These are phyloP conservation scores for Bufo gargarizans DNA, from an alignment of 2,113 vertebrate genomes.

Conservation along the genomic window DNA sequence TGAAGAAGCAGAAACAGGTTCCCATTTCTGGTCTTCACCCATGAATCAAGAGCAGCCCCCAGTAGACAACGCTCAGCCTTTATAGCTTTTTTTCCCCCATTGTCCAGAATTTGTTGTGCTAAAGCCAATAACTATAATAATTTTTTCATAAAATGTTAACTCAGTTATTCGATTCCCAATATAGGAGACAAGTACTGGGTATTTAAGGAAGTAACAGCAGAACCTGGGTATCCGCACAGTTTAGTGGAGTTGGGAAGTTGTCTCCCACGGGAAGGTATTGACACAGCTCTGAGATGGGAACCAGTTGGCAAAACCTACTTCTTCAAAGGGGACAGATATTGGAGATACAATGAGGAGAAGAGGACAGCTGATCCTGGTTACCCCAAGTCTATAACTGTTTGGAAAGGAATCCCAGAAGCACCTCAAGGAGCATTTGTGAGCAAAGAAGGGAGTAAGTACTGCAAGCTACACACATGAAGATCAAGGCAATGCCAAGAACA, in stretches of 20 bases:
- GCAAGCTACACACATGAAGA: not conserved
- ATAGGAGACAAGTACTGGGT: constrained; percentile 96
- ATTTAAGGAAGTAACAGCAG: constrained; percentile 92
- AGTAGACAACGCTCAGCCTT: not conserved
- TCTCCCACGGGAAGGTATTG: constrained; percentile 92
- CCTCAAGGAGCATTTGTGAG: constrained; percentile 97
- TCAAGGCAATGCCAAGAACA: not conserved
- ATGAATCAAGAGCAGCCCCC: not conserved
- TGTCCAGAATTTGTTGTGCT: not conserved
- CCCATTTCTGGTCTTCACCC: not conserved
- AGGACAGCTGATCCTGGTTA: constrained; percentile 88
- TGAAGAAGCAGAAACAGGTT: not conserved
- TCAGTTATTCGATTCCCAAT: not conserved
- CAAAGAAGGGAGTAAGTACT: constrained; percentile 94
- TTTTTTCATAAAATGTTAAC: not conserved
- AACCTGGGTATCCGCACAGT: constrained; percentile 93
- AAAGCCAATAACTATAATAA: not conserved
- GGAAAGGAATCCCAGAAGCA: constrained; percentile 91
- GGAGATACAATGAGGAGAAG: constrained; percentile 97
- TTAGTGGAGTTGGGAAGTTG: constrained; percentile 89
- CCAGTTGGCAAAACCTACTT: constrained; percentile 96
- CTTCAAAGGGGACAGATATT: constrained; percentile 97
- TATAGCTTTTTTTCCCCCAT: not conserved
- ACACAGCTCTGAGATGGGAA: constrained; percentile 95
- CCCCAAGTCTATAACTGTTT: constrained; percentile 93